A percentile compares a stretch with the other conserved stretches of the same genome.
These are phyloP conservation scores for Pachymerium ferrugineum DNA, from an alignment of 2,888 invertebrate species.

Conservation along the genomic window DNA sequence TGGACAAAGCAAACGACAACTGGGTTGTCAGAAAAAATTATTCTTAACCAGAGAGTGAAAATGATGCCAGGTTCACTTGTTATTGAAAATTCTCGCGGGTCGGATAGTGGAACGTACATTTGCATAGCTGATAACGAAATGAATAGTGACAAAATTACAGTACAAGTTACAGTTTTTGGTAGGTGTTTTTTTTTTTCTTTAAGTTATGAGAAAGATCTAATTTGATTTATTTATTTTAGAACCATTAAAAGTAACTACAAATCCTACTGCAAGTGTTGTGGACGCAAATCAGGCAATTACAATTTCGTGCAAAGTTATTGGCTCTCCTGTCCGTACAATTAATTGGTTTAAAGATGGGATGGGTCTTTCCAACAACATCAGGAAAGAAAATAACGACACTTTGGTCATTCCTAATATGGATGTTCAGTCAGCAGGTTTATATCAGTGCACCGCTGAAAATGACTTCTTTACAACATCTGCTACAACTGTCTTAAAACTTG, in stretches of 20 bases:
- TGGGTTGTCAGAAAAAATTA: background rate
- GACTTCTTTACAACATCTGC: background rate
- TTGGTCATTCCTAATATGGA: background rate
- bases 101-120: background rate
- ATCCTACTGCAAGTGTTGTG: background rate
- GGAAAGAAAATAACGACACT: background rate
- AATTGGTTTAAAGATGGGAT: constrained; percentile 34
- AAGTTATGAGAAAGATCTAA: background rate
- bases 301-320: constrained; percentile 31
- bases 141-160: background rate
- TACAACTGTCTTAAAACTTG: background rate
- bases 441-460: background rate
- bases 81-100: background rate
- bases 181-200: background rate
- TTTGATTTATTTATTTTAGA: constrained; percentile 1
- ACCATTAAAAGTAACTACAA: background rate
- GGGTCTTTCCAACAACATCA: background rate
- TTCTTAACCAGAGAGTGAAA: background rate
- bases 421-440: background rate
- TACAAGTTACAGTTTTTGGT: no score
- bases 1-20: background rate
- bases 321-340: constrained; percentile 32
- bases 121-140: background rate
- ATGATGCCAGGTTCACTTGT: background rate
- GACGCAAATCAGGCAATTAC: background rate